Conservation (phyloP, 2,113 vertebrate genomes). For the Amazona guildingii region DNA sequence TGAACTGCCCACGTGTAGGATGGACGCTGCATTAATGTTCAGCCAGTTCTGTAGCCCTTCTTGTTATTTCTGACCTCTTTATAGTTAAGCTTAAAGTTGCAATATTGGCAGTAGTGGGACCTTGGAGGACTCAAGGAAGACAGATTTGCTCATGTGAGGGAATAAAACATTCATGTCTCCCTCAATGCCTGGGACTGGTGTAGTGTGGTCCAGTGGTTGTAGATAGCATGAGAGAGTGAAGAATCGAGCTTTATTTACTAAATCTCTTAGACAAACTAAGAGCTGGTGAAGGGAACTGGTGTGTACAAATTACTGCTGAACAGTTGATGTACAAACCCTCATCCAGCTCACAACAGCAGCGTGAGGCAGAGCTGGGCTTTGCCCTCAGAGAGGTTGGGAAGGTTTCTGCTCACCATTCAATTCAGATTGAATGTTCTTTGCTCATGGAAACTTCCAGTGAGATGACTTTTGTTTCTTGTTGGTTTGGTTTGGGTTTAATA, state of each 20-base stretch:
- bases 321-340: neutral
- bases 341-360: neutral
- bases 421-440: neutral
- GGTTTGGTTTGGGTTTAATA: neutral
- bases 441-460: neutral
- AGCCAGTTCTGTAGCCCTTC: neutral
- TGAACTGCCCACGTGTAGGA: neutral
- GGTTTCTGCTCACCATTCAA: neutral
- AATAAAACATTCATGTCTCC: rapidly evolving
- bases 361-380: neutral
- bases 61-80: neutral
- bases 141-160: neutral
- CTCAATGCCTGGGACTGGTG: neutral
- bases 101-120: neutral
- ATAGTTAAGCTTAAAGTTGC: neutral
- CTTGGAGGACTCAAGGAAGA: neutral
- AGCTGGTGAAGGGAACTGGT: neutral
- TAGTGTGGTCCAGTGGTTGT: rapidly evolving
- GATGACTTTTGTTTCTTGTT: neutral
- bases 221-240: neutral
- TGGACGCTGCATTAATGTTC: neutral
- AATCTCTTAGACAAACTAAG: neutral
- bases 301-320: neutral
- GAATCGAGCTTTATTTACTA: neutral
- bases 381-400: neutral